Conservation (phyloP, 2,797 vertebrate species). For the Gymnoscopelus microlampas region DNA sequence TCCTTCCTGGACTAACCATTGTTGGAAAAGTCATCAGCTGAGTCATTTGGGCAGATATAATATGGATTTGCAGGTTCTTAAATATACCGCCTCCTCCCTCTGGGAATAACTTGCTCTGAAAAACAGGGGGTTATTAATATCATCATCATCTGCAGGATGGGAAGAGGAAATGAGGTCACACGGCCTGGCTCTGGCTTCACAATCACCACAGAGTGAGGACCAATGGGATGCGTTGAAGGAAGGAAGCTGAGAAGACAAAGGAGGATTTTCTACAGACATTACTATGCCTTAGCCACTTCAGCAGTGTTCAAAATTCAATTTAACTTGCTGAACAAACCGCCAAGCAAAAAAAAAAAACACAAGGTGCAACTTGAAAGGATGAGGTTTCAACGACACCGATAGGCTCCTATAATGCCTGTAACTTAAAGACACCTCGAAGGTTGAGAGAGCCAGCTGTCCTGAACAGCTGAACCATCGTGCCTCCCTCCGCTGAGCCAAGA, state of each 20-base stretch:
- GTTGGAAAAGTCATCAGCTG: conserved; percentile 69
- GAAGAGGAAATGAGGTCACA: conserved; percentile 76
- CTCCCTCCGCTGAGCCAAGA: conserved; percentile 67
- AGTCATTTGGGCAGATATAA: conserved; percentile 58
- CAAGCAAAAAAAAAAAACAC: background rate
- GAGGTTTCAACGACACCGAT: conserved; percentile 14
- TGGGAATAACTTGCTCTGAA: conserved; percentile 56
- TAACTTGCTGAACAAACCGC: conserved; percentile 5
- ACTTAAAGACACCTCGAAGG: conserved; percentile 43
- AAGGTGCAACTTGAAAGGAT: conserved; percentile 9
- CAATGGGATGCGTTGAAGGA: conserved; percentile 58
- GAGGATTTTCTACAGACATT: conserved; percentile 55
- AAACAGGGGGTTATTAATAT: conserved; percentile 64
- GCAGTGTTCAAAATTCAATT: conserved; percentile 13
- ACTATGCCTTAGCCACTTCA: conserved; percentile 14
- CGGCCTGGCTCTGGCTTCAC: conserved; percentile 59
- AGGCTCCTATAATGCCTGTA: conserved; percentile 23
- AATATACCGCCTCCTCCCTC: conserved; percentile 39
- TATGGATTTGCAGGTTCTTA: conserved; percentile 63
- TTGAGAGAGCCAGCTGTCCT: conserved; percentile 67
- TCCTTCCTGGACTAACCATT: conserved; percentile 55
- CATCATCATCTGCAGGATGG: conserved; percentile 71
- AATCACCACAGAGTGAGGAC: conserved; percentile 66
- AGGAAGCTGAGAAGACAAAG: conserved; percentile 68
- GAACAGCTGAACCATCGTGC: conserved; percentile 76